phyloP scores from a whole-genome alignment of 2,797 vertebrate species.

The Carapus acus region DNA sequence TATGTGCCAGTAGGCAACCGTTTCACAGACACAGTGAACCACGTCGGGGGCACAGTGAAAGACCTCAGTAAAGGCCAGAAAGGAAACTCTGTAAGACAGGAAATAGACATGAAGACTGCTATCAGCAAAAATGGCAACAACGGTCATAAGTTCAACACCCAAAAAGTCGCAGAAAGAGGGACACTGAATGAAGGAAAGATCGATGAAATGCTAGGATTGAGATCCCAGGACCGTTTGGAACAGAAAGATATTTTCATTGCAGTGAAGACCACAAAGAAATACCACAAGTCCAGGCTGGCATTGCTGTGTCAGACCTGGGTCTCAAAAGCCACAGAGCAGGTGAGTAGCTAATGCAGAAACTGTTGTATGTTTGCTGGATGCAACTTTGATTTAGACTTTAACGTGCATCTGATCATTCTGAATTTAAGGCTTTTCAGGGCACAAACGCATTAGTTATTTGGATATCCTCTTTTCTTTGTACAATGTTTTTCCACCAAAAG shows the following conservation, averaged over 20 bases:
- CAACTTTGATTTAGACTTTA: too few relatives aligned
- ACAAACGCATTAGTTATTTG: too few relatives aligned
- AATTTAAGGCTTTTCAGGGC: too few relatives aligned
- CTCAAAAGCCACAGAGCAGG: conserved; percentile 82
- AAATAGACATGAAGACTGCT: not conserved
- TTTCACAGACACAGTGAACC: not conserved
- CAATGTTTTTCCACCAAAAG: too few relatives aligned
- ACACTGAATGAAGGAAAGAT: conserved; percentile 2
- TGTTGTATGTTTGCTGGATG: too few relatives aligned
- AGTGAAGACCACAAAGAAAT: conserved; percentile 91
- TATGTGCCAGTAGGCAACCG: conserved; percentile 8
- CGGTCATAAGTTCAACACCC: conserved; percentile 2
- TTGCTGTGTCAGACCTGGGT: conserved; percentile 91
- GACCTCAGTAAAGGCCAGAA: not conserved
- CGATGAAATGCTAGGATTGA: conserved; percentile 14
- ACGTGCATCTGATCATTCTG: too few relatives aligned
- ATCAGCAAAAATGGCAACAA: conserved; percentile 4
- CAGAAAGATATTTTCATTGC: conserved; percentile 89
- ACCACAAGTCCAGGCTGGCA: conserved; percentile 83
- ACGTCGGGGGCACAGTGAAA: not conserved
- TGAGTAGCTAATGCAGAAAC: conserved; percentile 48
- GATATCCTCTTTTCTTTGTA: too few relatives aligned
- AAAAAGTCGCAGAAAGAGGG: conserved; percentile 11
- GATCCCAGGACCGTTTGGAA: conserved; percentile 64
- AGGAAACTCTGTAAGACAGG: conserved; percentile 6